These are phyloP conservation scores for human (Homo sapiens) DNA, from an alignment of 2,113 vertebrate genomes.

Conservation along the genomic window DNA sequence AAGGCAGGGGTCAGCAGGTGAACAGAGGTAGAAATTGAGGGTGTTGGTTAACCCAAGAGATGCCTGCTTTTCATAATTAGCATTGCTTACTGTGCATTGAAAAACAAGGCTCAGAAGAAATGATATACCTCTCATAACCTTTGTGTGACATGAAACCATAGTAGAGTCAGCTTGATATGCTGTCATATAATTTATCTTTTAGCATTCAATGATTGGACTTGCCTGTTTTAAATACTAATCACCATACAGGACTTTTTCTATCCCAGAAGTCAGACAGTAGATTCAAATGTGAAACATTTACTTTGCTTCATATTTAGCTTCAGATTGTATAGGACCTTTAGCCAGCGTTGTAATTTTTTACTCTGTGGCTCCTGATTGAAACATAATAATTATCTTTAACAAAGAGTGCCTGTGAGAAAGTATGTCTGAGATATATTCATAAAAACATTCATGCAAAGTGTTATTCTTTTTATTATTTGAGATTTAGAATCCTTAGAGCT, in stretches of 20 bases:
- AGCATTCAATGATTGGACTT: background rate
- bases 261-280: background rate
- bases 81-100: background rate
- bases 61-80: background rate
- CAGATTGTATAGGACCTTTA: background rate
- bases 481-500: background rate
- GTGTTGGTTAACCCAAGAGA: background rate
- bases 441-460: background rate
- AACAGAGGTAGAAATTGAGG: background rate
- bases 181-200: background rate
- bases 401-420: conserved; percentile 10
- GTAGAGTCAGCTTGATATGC: background rate
- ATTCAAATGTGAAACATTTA: conserved; percentile 6
- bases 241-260: background rate
- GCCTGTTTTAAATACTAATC: background rate
- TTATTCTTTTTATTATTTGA: conserved; percentile 22
- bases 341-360: background rate
- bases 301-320: background rate
- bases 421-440: background rate
- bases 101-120: conserved; percentile 11
- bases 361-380: conserved; percentile 17
- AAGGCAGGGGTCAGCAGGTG: background rate
- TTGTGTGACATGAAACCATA: background rate
- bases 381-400: conserved; percentile 1
- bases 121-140: background rate